phyloP scores from a whole-genome alignment of 2,888 invertebrate genomes.

The Clivina fossor region DNA sequence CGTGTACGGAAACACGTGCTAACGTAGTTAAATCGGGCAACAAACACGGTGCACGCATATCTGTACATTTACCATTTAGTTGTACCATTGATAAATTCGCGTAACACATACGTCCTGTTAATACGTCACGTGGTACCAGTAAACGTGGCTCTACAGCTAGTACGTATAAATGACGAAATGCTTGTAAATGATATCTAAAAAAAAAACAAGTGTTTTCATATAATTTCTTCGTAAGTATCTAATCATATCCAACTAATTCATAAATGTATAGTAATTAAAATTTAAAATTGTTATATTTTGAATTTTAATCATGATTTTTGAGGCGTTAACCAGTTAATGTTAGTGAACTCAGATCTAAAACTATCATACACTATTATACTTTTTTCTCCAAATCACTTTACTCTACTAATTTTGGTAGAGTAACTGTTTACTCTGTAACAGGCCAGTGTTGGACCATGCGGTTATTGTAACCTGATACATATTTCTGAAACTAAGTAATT shows the following conservation, averaged over 20 bases:
- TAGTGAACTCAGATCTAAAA: too few relatives aligned
- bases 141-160: constrained; percentile 89
- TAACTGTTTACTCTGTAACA: too few relatives aligned
- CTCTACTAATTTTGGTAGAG: too few relatives aligned
- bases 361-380: too few relatives aligned
- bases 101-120: constrained; percentile 77
- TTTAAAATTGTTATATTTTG: too few relatives aligned
- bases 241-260: background rate
- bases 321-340: too few relatives aligned
- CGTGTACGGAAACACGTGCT: constrained; percentile 74
- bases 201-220: constrained; percentile 10
- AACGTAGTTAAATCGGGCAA: constrained; percentile 78
- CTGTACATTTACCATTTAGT: constrained; percentile 48
- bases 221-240: constrained; percentile 5
- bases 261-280: background rate
- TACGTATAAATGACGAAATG: constrained; percentile 94
- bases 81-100: constrained; percentile 70
- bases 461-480: too few relatives aligned
- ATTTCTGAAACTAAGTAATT: too few relatives aligned
- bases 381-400: too few relatives aligned
- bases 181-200: constrained; percentile 91
- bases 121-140: constrained; percentile 83
- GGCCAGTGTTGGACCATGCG: too few relatives aligned
- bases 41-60: constrained; percentile 78
- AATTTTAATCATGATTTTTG: too few relatives aligned